Percentiles rank a stretch among this genome's conserved stretches.
Evolutionary conservation across 2,888 invertebrate species (phyloP).

Genomic region (Nymphalis polychloros): DNA sequence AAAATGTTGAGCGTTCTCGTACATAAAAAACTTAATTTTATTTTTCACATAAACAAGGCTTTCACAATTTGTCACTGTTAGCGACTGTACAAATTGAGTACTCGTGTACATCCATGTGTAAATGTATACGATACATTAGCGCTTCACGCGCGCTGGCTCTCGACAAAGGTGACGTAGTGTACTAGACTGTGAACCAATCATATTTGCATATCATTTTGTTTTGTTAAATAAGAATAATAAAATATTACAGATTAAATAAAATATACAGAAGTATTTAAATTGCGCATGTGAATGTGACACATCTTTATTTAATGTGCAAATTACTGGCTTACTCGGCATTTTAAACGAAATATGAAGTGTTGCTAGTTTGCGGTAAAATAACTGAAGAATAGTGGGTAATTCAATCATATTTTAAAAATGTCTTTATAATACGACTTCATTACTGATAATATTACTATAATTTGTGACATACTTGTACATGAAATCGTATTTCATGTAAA

Average conservation of each 20-base stretch:
- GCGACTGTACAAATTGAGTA: constrained; percentile 31
- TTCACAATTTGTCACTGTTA: constrained; percentile 33
- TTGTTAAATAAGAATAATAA: constrained; percentile 7
- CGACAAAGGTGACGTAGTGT: constrained; percentile 30
- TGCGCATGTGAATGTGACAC: no score
- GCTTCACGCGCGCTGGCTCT: constrained; percentile 33
- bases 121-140: constrained; percentile 11
- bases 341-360: no score
- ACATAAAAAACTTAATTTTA: constrained; percentile 10
- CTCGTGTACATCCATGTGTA: constrained; percentile 7
- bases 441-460: no score
- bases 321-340: background rate
- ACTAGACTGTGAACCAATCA: constrained; percentile 30
- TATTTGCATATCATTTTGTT: constrained; percentile 25
- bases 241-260: background rate
- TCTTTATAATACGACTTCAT: no score
- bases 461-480: no score
- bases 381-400: no score
- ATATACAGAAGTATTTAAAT: no score
- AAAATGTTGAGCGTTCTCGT: background rate
- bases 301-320: background rate
- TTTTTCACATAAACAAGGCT: constrained; percentile 21
- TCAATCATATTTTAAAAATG: no score
- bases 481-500: no score
- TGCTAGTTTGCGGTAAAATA: no score